Percentiles rank a stretch among this genome's conserved stretches.
These are phyloP conservation scores for Cyanoramphus novaezelandiae DNA, from an alignment of 2,113 vertebrate species.

Conservation along the genomic window DNA sequence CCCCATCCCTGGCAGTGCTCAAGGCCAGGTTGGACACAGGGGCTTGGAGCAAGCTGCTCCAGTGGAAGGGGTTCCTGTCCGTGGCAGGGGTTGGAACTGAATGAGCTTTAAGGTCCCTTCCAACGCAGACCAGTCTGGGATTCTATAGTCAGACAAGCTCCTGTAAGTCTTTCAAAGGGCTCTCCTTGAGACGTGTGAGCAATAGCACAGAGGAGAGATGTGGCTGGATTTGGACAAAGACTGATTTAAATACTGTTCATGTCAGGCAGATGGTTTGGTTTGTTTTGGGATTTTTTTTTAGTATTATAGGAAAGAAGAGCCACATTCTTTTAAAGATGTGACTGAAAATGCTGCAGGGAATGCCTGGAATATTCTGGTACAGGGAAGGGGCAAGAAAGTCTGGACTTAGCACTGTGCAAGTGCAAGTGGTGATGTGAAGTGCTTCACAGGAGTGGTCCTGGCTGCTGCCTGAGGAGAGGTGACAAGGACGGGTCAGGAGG, in stretches of 20 bases:
- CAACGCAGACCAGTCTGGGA: neutral
- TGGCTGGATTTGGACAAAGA: neutral
- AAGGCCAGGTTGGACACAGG: too few species aligned
- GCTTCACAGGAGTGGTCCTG: neutral
- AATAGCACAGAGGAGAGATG: neutral
- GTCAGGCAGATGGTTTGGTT: neutral
- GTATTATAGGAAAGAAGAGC: neutral
- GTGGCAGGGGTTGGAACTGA: neutral
- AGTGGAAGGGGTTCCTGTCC: neutral
- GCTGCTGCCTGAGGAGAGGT: neutral
- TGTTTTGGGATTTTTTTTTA: neutral
- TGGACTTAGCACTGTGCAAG: neutral
- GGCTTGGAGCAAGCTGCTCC: neutral
- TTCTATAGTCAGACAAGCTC: neutral
- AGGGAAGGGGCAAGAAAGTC: neutral
- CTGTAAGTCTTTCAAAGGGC: neutral
- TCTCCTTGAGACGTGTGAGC: neutral
- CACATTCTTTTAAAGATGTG: neutral
- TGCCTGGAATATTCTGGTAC: neutral
- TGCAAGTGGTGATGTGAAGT: neutral
- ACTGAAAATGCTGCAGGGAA: neutral
- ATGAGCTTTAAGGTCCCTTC: neutral
- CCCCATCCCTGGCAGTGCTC: too few species aligned
- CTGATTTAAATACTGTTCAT: fast-evolving
- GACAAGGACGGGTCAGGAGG: neutral